A percentile compares a stretch with the other conserved stretches of the same genome.
These are phyloP conservation scores for Furcula furcula DNA, from an alignment of 2,888 invertebrate species.

Conservation along the genomic window DNA sequence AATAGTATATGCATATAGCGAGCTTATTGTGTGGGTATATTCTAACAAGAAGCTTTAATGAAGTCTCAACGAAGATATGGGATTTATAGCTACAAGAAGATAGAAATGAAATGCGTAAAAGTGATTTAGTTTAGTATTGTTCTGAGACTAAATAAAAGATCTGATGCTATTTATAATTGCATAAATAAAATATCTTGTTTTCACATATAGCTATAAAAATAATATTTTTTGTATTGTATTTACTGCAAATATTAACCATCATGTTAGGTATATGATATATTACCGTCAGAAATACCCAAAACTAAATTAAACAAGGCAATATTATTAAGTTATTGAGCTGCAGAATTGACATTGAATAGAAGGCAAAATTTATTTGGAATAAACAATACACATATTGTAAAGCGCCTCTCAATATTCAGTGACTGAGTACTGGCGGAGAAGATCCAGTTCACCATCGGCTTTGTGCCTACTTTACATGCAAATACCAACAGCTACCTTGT, in stretches of 20 bases:
- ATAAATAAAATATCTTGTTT: too few species aligned
- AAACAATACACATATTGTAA: not conserved
- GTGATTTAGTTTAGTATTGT: too few species aligned
- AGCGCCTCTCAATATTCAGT: conserved; percentile 2
- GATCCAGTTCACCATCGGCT: conserved; percentile 22
- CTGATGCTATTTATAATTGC: too few species aligned
- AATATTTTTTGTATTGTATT: conserved; percentile 14
- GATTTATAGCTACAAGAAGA: too few species aligned
- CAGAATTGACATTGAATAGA: conserved; percentile 1
- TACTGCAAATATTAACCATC: conserved; percentile 8
- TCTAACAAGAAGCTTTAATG: conserved; percentile 22
- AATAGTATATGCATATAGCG: conserved; percentile 5
- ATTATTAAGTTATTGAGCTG: conserved; percentile 1
- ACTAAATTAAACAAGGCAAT: conserved; percentile 7
- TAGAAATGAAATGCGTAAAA: too few species aligned
- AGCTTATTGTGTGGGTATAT: conserved; percentile 13
- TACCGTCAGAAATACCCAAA: conserved; percentile 6
- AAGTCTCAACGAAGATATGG: too few species aligned
- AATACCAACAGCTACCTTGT: conserved; percentile 28
- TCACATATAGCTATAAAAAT: too few species aligned
- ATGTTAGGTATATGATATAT: conserved; percentile 12
- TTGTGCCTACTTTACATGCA: conserved; percentile 30
- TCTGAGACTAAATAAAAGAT: too few species aligned
- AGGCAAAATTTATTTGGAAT: not conserved
- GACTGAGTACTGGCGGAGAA: conserved; percentile 7